A percentile compares a stretch with the other conserved stretches of the same genome.
These are phyloP conservation scores for Cryptosula pallasiana DNA, from an alignment of 2,888 invertebrate genomes.

Conservation along the genomic window DNA sequence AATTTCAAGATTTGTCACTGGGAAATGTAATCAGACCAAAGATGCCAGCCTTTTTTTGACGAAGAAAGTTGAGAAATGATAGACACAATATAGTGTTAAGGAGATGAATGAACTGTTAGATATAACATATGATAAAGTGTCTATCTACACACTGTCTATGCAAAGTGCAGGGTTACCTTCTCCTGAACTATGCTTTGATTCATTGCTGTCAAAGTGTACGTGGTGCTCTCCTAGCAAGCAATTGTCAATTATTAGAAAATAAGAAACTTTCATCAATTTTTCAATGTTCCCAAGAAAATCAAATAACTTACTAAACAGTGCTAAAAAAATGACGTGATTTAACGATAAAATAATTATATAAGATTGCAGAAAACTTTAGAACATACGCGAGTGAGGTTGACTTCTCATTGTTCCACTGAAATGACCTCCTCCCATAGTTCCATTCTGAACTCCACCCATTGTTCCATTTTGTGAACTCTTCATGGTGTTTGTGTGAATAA, in stretches of 20 bases:
- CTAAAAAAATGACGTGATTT: no score
- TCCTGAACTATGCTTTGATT: background rate
- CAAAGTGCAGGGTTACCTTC: slow-evolving; percentile 14
- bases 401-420: background rate
- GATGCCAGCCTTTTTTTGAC: background rate
- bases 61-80: background rate
- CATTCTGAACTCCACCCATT: slow-evolving; percentile 5
- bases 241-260: background rate
- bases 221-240: background rate
- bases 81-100: background rate
- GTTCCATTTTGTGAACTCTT: background rate
- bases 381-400: slow-evolving; percentile 14
- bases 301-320: no score
- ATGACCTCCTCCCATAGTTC: background rate
- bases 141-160: no score
- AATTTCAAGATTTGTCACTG: background rate
- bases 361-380: no score
- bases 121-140: no score
- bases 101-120: background rate
- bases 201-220: slow-evolving; percentile 4
- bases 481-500: slow-evolving; percentile 14
- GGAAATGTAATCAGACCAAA: no score
- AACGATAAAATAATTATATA: no score
- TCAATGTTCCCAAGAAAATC: background rate
- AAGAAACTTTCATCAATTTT: background rate